Conservation (phyloP, 2,888 invertebrate species). For the Blera fallax region DNA sequence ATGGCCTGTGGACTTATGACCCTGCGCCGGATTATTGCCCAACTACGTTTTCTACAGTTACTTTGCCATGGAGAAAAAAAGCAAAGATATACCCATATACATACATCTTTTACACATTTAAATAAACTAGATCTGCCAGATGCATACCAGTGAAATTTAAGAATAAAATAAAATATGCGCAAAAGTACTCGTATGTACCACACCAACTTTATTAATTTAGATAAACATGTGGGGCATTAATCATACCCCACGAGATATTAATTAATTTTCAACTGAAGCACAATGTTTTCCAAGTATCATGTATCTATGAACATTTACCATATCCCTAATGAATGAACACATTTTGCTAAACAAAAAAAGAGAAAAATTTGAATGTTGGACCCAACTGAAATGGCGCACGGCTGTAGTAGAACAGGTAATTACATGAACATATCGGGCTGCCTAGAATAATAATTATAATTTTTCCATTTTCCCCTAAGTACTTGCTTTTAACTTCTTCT, state of each 20-base stretch:
- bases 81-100: no score
- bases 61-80: no score
- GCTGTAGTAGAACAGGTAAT: conserved; percentile 4
- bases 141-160: no score
- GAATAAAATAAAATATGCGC: background rate
- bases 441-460: conserved; percentile 29
- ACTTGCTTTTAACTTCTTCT: background rate
- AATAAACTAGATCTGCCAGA: no score
- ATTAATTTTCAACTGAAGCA: conserved; percentile 12
- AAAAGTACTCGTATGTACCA: no score
- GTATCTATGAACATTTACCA: background rate
- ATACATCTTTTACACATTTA: no score
- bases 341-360: background rate
- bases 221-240: conserved; percentile 6
- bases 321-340: background rate
- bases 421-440: conserved; percentile 3
- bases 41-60: no score
- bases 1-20: no score
- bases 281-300: background rate
- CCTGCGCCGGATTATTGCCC: no score
- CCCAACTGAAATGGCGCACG: background rate
- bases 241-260: background rate
- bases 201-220: conserved; percentile 1
- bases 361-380: background rate
- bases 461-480: background rate